A percentile compares a stretch with the other conserved stretches of the same genome.
phyloP scores from a whole-genome alignment of 2,797 vertebrate genomes.

The Chloroceryle inda region DNA sequence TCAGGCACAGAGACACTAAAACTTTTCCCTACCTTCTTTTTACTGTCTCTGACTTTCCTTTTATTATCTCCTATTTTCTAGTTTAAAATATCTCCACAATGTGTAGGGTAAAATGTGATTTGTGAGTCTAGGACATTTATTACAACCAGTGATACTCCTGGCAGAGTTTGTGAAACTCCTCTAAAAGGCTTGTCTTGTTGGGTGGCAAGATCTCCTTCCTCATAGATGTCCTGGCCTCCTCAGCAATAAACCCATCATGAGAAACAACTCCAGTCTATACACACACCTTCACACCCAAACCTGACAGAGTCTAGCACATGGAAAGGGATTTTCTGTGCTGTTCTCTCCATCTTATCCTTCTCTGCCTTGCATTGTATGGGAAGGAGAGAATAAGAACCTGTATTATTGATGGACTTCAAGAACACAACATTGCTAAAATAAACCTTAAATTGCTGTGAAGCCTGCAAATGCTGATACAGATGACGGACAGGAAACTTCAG shows the following conservation, averaged over 20 bases:
- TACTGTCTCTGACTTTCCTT: not conserved
- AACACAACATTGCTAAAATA: not conserved
- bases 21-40: not conserved
- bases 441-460: not conserved
- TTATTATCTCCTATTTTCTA: not conserved
- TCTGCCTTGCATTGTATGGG: not conserved
- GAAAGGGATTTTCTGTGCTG: not conserved
- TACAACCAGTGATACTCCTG: not conserved
- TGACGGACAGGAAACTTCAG: constrained; percentile 53
- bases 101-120: not conserved
- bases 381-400: not conserved
- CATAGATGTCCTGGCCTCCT: not conserved
- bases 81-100: not conserved
- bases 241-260: not conserved
- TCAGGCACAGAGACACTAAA: not conserved
- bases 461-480: constrained; percentile 12
- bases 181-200: not conserved
- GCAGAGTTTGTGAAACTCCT: not conserved
- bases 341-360: not conserved
- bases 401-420: not conserved
- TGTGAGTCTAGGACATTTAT: not conserved
- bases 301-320: fast-evolving
- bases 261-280: not conserved
- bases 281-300: fast-evolving
- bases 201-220: not conserved